A percentile compares a stretch with the other conserved stretches of the same genome.
These are phyloP conservation scores for Onychomys torridus DNA, from an alignment of 2,797 vertebrate species.

Conservation along the genomic window DNA sequence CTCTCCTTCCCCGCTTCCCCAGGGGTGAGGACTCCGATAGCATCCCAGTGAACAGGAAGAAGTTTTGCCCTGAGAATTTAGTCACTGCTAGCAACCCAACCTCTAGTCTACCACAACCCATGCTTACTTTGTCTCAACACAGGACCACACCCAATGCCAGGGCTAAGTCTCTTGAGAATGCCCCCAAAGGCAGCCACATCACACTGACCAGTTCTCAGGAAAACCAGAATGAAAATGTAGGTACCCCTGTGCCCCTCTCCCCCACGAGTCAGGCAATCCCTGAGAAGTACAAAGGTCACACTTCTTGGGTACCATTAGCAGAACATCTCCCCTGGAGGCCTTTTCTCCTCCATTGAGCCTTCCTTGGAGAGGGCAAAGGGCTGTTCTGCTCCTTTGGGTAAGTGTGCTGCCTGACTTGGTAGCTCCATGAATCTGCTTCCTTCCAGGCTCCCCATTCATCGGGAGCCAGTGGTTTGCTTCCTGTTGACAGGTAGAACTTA, in stretches of 20 bases:
- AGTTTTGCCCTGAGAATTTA: neutral
- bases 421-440: neutral
- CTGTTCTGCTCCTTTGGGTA: neutral
- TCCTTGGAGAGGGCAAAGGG: neutral
- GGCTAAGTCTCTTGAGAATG: neutral
- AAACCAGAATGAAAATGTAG: neutral
- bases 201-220: neutral
- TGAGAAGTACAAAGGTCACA: too few relatives aligned
- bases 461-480: neutral
- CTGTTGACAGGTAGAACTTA: neutral
- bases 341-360: neutral
- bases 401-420: too few relatives aligned
- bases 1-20: neutral
- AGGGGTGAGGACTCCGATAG: neutral
- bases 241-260: neutral
- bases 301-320: rapidly evolving
- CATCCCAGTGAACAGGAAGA: neutral
- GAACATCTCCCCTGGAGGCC: rapidly evolving
- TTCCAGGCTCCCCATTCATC: neutral
- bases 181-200: neutral
- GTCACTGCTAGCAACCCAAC: too few relatives aligned
- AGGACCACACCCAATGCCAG: too few relatives aligned
- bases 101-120: neutral
- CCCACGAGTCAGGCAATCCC: neutral
- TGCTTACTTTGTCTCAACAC: too few relatives aligned